Percentiles rank a stretch among this genome's conserved stretches.
These are phyloP conservation scores for Zaprionus tsacasi DNA, from an alignment of 1,140 invertebrate species.

Conservation along the genomic window DNA sequence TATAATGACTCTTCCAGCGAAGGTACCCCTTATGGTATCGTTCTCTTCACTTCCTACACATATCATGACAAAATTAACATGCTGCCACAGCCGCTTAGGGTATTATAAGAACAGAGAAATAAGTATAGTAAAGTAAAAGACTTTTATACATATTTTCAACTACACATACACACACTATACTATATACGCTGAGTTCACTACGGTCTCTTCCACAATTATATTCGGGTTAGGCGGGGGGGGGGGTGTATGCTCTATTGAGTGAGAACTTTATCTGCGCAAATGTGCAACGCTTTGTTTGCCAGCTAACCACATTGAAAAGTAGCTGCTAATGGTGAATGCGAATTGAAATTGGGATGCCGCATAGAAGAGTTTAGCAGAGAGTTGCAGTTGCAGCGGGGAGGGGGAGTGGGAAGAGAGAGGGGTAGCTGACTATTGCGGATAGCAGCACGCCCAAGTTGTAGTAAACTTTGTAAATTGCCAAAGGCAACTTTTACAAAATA, in stretches of 20 bases:
- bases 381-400: neutral
- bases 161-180: neutral
- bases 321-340: slow-evolving; percentile 80
- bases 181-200: neutral
- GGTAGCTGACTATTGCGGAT: slow-evolving; percentile 8
- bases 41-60: neutral
- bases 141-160: slow-evolving; percentile 71
- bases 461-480: slow-evolving; percentile 76
- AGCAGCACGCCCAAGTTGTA: slow-evolving; percentile 52
- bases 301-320: slow-evolving; percentile 81
- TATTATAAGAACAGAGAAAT: slow-evolving; percentile 31
- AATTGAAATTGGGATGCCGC: slow-evolving; percentile 39
- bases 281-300: slow-evolving; percentile 81
- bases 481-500: slow-evolving; percentile 77
- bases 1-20: neutral
- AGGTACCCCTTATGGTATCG: neutral
- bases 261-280: slow-evolving; percentile 78
- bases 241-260: slow-evolving; percentile 45
- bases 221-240: neutral
- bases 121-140: slow-evolving; percentile 57
- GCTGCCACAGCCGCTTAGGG: neutral
- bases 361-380: slow-evolving; percentile 24
- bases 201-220: neutral
- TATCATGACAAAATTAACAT: neutral
- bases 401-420: slow-evolving; percentile 1